Evolutionary conservation across 1,140 invertebrate species (phyloP).

Genomic region (Spodoptera frugiperda): DNA sequence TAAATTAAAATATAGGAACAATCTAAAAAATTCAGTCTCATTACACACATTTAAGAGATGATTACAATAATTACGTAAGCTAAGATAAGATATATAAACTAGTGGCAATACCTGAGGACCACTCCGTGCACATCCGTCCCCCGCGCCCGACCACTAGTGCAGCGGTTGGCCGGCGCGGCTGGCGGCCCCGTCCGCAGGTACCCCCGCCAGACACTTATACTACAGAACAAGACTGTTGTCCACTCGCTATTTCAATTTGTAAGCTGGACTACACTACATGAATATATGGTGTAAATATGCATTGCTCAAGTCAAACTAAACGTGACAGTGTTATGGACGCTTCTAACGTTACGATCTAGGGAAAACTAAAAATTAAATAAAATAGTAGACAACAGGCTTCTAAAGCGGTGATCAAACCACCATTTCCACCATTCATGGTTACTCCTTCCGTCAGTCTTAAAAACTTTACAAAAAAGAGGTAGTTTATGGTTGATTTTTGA

Average conservation of each 20-base stretch:
- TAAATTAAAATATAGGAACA: conserved; percentile 86
- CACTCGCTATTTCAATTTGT: conserved; percentile 50
- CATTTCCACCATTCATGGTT: conserved; percentile 55
- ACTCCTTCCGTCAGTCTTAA: conserved; percentile 80
- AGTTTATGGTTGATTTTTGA: conserved; percentile 74
- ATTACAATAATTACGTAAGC: conserved; percentile 79
- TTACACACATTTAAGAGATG: conserved; percentile 78
- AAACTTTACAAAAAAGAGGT: conserved; percentile 78
- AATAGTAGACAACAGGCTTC: conserved; percentile 82
- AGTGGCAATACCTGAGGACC: conserved; percentile 14
- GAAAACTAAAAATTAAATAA: conserved; percentile 44
- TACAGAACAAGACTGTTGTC: conserved; percentile 77
- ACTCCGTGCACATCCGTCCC: background rate
- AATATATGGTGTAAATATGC: conserved; percentile 35
- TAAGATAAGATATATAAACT: conserved; percentile 42
- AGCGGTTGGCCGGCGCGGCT: background rate
- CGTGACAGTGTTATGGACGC: conserved; percentile 43
- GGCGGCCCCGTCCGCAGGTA: background rate
- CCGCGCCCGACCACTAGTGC: background rate
- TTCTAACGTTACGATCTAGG: conserved; percentile 43
- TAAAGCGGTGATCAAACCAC: conserved; percentile 81
- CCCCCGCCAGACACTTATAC: conserved; percentile 51
- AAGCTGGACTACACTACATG: conserved; percentile 40
- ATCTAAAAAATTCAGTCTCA: conserved; percentile 84
- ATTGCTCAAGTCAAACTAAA: conserved; percentile 38